Percentiles rank a stretch among this genome's conserved stretches.
Conservation (phyloP, 1,140 invertebrate genomes). For the Solenopsis fugax region DNA sequence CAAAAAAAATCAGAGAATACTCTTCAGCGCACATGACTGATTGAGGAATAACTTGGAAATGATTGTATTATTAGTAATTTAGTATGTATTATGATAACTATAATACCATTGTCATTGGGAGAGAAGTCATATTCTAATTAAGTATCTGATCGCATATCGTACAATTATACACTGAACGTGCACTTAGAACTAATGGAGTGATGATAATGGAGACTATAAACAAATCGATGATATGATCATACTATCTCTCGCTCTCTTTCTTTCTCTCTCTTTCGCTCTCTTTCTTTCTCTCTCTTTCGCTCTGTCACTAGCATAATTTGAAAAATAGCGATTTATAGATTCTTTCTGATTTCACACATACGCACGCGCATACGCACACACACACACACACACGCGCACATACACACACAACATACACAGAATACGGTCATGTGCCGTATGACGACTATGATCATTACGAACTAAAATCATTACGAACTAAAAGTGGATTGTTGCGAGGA, state of each 20-base stretch:
- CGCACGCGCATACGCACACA: neutral
- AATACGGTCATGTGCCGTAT: neutral
- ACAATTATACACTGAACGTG: conserved; percentile 74
- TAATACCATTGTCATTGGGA: conserved; percentile 60
- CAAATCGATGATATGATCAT: conserved; percentile 52
- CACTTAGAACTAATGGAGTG: conserved; percentile 67
- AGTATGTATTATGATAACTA: conserved; percentile 60
- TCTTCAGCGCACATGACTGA: conserved; percentile 20
- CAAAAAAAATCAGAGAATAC: conserved; percentile 34
- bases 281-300: neutral
- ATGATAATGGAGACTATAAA: conserved; percentile 54
- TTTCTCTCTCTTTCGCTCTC: neutral
- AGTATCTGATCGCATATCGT: conserved; percentile 70
- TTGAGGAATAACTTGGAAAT: conserved; percentile 55
- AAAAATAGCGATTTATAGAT: conserved; percentile 72
- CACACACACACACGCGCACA: neutral
- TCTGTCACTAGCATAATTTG: conserved; percentile 57
- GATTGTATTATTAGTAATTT: conserved; percentile 49
- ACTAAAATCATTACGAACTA: conserved; percentile 79
- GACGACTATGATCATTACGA: too few relatives aligned
- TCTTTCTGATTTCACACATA: conserved; percentile 15
- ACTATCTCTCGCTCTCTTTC: neutral
- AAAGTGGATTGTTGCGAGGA: conserved; percentile 81
- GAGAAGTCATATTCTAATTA: conserved; percentile 59
- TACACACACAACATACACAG: neutral